Evolutionary conservation across 2,888 invertebrate genomes (phyloP).

Genomic region (Ametastegia equiseti): DNA sequence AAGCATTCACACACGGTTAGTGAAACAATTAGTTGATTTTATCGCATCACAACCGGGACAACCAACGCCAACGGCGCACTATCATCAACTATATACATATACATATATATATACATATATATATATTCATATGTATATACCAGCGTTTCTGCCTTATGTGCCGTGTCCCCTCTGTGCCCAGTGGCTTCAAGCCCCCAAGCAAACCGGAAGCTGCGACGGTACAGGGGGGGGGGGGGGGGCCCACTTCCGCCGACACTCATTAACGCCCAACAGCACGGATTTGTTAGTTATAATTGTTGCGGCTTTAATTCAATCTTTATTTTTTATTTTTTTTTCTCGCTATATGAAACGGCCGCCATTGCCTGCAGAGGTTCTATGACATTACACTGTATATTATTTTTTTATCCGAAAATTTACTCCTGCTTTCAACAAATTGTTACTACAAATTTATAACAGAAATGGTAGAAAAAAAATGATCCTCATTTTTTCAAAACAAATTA

Average conservation of each 20-base stretch:
- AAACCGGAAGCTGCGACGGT: conserved; percentile 70
- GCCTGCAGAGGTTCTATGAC: no score
- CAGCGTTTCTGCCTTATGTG: conserved; percentile 31
- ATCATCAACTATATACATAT: conserved; percentile 16
- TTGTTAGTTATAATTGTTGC: conserved; percentile 72
- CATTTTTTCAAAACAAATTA: neutral
- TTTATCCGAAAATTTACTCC: no score
- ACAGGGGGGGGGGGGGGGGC: conserved; percentile 54
- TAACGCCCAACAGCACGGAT: conserved; percentile 73
- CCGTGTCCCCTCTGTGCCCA: neutral
- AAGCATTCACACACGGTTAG: conserved; percentile 75
- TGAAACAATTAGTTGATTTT: conserved; percentile 76
- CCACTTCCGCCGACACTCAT: conserved; percentile 74
- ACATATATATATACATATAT: no score
- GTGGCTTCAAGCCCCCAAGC: conserved; percentile 65
- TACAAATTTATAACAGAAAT: neutral
- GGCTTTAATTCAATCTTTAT: conserved; percentile 70
- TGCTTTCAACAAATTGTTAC: no score
- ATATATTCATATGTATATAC: no score
- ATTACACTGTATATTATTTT: no score
- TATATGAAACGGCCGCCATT: no score
- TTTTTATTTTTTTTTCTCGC: conserved; percentile 48
- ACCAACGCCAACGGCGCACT: conserved; percentile 24
- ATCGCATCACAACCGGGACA: conserved; percentile 67
- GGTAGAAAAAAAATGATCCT: neutral